Conservation (phyloP, 2,797 vertebrate species). For the Brotogeris chrysoptera region DNA sequence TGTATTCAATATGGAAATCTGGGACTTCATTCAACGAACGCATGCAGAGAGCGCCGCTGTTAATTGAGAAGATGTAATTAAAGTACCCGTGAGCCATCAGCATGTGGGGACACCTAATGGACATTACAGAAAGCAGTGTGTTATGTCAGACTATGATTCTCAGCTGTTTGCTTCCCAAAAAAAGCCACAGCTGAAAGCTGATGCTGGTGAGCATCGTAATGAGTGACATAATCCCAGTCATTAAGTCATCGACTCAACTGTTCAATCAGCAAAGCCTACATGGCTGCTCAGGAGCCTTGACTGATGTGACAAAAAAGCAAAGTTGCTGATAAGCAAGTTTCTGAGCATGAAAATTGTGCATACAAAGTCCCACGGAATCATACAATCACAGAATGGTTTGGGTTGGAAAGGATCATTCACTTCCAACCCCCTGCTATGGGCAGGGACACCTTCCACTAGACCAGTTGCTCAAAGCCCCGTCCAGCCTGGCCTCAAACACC, state of each 20-base stretch:
- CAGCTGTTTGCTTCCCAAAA: neutral
- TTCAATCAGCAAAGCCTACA: neutral
- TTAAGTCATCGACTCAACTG: neutral
- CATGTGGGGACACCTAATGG: constrained; percentile 42
- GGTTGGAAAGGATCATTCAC: neutral
- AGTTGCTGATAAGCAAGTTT: neutral
- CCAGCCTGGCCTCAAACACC: neutral
- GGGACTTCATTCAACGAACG: neutral
- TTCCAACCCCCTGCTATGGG: neutral
- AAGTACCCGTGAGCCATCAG: neutral
- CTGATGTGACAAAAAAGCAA: neutral
- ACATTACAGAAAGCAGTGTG: neutral
- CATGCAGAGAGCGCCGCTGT: neutral
- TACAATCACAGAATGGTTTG: neutral
- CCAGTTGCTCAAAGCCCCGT: neutral
- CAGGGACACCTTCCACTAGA: neutral
- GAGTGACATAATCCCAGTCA: neutral
- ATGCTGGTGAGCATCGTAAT: neutral
- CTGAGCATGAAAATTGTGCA: neutral
- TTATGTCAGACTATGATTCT: neutral
- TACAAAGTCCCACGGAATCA: neutral
- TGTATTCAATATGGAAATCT: constrained; percentile 21
- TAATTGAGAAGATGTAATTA: constrained; percentile 48
- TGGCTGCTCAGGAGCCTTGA: neutral
- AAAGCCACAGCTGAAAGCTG: neutral